Percentiles rank a stretch among this genome's conserved stretches.
Evolutionary conservation across 1,140 invertebrate species (phyloP).

Genomic region (Panagrolaimus sp.): DNA sequence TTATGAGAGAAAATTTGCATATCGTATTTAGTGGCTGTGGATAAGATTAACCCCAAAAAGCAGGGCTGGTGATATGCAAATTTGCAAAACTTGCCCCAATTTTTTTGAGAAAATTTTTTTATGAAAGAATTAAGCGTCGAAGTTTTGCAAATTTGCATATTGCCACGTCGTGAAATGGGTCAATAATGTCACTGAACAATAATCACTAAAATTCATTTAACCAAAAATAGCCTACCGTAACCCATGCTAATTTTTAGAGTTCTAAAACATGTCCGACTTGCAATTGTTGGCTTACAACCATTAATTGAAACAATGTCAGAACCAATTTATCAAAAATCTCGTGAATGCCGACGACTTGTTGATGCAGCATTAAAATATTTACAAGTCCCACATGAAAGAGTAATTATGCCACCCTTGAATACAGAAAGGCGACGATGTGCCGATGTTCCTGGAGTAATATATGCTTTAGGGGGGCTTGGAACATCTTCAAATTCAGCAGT

Average conservation of each 20-base stretch:
- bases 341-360: background rate
- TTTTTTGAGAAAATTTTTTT: too few relatives aligned
- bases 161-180: too few relatives aligned
- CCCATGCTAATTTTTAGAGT: background rate
- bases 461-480: slow-evolving; percentile 6
- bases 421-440: slow-evolving; percentile 1
- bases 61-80: too few relatives aligned
- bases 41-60: too few relatives aligned
- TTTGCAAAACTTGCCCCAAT: too few relatives aligned
- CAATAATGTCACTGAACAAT: too few relatives aligned
- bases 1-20: too few relatives aligned
- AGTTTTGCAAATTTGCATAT: too few relatives aligned
- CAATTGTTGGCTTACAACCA: background rate
- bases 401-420: background rate
- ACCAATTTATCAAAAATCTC: background rate
- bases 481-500: background rate
- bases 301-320: slow-evolving; percentile 4
- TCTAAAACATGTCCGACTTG: background rate
- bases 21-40: too few relatives aligned
- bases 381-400: background rate
- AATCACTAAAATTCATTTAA: too few relatives aligned
- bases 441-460: slow-evolving; percentile 1
- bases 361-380: background rate
- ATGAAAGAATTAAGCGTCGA: too few relatives aligned
- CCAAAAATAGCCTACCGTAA: too few relatives aligned